Evolutionary conservation across 2,113 vertebrate species (phyloP).

Genomic region (Serilophus lunatus): DNA sequence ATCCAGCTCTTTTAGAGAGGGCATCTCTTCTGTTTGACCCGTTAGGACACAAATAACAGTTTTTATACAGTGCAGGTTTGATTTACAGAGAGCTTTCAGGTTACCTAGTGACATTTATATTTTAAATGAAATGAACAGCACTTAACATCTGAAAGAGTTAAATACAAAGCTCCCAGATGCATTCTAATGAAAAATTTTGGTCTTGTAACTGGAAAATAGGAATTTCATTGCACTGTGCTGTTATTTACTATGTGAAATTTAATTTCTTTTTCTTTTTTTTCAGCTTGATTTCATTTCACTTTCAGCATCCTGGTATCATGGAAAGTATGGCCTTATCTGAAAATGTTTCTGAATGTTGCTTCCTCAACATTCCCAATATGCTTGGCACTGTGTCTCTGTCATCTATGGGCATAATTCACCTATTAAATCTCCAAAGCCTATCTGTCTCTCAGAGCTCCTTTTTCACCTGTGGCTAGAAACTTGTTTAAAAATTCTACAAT

Average conservation of each 20-base stretch:
- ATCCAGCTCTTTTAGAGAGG: constrained; percentile 80
- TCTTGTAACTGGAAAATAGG: neutral
- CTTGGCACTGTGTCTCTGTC: neutral
- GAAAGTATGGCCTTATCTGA: neutral
- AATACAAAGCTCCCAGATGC: neutral
- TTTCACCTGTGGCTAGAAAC: neutral
- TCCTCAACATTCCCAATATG: neutral
- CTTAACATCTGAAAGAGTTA: constrained; percentile 18
- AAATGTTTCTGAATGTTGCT: neutral
- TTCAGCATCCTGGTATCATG: neutral
- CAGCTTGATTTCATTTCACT: neutral
- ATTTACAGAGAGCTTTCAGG: constrained; percentile 34
- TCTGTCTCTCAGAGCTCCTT: neutral
- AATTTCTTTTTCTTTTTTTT: neutral
- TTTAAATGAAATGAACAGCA: neutral
- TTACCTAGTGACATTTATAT: constrained; percentile 40
- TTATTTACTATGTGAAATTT: neutral
- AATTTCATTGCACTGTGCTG: neutral
- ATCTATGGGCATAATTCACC: neutral
- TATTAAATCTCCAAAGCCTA: neutral
- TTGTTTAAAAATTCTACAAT: neutral
- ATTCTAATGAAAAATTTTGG: neutral
- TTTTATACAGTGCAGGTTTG: constrained; percentile 38
- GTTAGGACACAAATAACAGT: constrained; percentile 75
- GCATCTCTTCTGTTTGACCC: constrained; percentile 79